Evolutionary conservation across 2,888 invertebrate species (phyloP).

Genomic region (Myopa testacea): DNA sequence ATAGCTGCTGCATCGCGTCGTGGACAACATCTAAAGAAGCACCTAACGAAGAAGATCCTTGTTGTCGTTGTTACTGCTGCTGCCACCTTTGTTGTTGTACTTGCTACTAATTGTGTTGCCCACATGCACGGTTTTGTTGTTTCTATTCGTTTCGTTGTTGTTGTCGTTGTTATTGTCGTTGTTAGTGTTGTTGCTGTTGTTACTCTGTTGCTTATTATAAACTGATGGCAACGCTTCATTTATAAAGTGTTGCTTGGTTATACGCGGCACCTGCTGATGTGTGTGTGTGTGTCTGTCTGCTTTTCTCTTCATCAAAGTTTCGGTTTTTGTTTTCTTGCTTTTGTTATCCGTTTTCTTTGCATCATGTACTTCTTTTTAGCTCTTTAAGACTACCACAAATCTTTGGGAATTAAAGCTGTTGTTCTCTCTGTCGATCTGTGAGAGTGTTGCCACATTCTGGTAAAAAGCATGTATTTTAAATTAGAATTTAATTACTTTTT

Average conservation of each 20-base stretch:
- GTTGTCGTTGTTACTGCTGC: conserved; percentile 23
- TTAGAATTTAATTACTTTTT: not conserved
- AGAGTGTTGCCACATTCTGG: not conserved
- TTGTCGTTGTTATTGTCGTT: conserved; percentile 17
- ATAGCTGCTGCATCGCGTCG: conserved; percentile 2
- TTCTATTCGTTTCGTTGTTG: conserved; percentile 9
- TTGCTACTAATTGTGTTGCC: not conserved
- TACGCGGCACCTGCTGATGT: conserved; percentile 28
- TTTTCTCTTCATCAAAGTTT: conserved; percentile 13
- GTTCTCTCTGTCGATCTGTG: not conserved
- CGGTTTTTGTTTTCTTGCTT: not conserved
- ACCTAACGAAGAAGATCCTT: not conserved
- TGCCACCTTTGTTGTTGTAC: not conserved
- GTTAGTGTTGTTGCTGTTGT: conserved; percentile 25
- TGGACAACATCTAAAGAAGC: conserved; percentile 34
- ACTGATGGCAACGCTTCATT: conserved; percentile 9
- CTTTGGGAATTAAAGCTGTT: not conserved
- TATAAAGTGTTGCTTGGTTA: conserved; percentile 28
- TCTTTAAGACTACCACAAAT: too few species aligned
- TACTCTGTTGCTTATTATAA: conserved; percentile 25
- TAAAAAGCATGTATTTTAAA: not conserved
- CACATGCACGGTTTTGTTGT: not conserved
- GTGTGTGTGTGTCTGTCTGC: not conserved
- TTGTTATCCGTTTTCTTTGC: not conserved
- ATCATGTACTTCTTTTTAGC: not conserved